A percentile compares a stretch with the other conserved stretches of the same genome.
phyloP scores from a whole-genome alignment of 2,113 vertebrate species.

The Leiothrix lutea region DNA sequence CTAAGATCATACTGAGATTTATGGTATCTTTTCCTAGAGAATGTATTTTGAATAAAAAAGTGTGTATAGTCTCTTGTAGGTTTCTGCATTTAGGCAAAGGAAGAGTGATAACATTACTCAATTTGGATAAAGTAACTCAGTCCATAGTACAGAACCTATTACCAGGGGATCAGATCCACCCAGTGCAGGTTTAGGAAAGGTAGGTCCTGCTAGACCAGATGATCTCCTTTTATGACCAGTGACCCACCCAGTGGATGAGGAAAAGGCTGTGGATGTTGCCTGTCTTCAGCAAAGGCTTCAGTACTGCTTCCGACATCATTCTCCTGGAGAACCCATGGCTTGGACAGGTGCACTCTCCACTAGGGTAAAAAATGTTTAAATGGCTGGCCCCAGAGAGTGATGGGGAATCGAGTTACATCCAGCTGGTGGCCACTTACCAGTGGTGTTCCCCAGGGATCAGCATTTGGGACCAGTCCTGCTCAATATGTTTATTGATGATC shows the following conservation, averaged over 20 bases:
- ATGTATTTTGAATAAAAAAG: neutral
- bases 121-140: neutral
- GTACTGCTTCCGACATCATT: neutral
- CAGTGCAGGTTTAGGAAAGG: neutral
- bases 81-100: neutral
- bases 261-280: neutral
- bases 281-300: neutral
- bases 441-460: neutral
- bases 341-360: neutral
- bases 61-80: neutral
- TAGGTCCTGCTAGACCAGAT: neutral
- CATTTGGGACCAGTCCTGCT: neutral
- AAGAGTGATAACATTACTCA: neutral
- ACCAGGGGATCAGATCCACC: neutral
- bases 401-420: neutral
- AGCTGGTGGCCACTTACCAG: neutral
- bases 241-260: neutral
- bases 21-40: neutral
- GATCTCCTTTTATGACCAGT: neutral
- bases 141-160: neutral
- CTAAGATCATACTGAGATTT: neutral
- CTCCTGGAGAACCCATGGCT: neutral
- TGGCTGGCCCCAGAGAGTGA: neutral
- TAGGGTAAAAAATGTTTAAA: neutral
- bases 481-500: rapidly evolving